These are phyloP conservation scores for Mirounga angustirostris DNA, from an alignment of 2,113 vertebrate genomes.

Conservation along the genomic window DNA sequence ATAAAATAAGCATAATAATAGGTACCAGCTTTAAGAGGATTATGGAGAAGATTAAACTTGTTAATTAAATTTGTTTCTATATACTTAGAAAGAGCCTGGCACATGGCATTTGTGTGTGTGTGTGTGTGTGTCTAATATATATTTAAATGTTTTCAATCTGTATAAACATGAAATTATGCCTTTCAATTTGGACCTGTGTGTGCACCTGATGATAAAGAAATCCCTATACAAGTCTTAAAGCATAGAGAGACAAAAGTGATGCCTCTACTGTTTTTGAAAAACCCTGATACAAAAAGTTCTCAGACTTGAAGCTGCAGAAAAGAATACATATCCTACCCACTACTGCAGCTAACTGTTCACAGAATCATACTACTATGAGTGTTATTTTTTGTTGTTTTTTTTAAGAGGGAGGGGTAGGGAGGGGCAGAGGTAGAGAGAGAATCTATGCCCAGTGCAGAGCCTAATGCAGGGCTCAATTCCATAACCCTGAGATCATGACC, in stretches of 20 bases:
- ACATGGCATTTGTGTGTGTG: neutral
- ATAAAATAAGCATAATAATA: neutral
- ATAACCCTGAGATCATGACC: neutral
- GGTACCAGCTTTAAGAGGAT: neutral
- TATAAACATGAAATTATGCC: neutral
- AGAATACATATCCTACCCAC: neutral
- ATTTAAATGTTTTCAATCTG: neutral
- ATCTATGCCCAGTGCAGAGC: neutral
- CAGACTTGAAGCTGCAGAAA: neutral
- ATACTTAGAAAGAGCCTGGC: neutral
- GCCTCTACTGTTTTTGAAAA: neutral
- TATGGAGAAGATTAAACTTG: neutral
- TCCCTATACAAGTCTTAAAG: neutral
- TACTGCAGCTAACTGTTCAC: neutral
- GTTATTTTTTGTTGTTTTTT: neutral
- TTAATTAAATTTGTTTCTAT: constrained; percentile 2
- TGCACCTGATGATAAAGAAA: neutral
- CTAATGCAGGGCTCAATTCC: neutral
- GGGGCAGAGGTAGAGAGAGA: neutral
- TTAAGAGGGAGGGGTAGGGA: neutral
- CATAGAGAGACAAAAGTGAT: neutral
- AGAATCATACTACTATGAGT: neutral
- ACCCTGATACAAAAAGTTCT: neutral
- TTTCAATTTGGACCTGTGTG: neutral
- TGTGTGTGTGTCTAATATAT: neutral